Percentiles rank a stretch among this genome's conserved stretches.
These are phyloP conservation scores for Sebastes flavidus DNA, from an alignment of 2,797 vertebrate species.

Conservation along the genomic window DNA sequence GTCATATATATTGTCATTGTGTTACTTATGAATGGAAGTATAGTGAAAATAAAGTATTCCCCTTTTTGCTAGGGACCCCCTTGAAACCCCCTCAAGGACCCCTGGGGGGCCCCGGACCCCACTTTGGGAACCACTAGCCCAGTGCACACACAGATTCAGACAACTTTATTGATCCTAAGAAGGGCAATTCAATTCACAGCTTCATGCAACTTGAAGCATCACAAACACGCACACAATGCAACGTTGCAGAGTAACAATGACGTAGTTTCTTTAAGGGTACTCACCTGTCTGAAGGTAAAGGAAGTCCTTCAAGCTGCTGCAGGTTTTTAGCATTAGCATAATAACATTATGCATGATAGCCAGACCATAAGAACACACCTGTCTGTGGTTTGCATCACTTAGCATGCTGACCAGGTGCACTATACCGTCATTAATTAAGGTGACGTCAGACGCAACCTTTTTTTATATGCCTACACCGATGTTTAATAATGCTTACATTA, in stretches of 20 bases:
- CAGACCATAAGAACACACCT: neutral
- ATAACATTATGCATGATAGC: neutral
- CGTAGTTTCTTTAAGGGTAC: neutral
- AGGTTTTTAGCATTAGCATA: neutral
- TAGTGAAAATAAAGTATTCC: no score
- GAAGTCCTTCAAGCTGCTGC: neutral
- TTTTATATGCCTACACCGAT: neutral
- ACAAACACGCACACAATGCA: neutral
- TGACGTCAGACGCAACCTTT: neutral
- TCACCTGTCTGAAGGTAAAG: neutral
- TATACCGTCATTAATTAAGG: neutral
- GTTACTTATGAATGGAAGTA: no score
- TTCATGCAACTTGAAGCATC: no score
- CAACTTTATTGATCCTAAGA: no score
- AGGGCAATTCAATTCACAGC: no score
- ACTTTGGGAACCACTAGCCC: no score
- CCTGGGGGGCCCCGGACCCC: no score
- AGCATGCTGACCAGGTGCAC: neutral
- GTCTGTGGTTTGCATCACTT: neutral
- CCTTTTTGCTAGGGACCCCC: no score
- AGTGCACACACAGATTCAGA: no score
- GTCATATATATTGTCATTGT: no score
- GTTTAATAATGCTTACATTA: neutral
- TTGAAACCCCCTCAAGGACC: fast-evolving
- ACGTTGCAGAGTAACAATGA: neutral